Conservation (phyloP, 2,113 vertebrate species). For the Leucosticte australis region DNA sequence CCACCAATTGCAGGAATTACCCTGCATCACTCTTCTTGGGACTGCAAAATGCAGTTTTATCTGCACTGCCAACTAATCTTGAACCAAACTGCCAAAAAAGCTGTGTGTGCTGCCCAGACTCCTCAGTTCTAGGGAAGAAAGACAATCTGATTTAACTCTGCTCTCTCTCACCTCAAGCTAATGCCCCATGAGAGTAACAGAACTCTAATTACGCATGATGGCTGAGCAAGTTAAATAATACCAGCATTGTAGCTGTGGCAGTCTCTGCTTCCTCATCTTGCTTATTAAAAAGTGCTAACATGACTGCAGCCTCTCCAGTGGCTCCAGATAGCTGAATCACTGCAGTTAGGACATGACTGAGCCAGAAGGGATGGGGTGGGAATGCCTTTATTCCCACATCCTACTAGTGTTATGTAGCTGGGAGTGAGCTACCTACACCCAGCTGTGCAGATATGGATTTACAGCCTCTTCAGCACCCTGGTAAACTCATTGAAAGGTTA, state of each 20-base stretch:
- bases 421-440: constrained; percentile 30
- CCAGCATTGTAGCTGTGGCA: background rate
- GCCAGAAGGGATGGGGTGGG: background rate
- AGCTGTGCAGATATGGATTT: constrained; percentile 7
- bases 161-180: background rate
- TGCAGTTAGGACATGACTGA: background rate
- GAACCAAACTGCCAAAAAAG: background rate
- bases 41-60: background rate
- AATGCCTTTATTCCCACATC: background rate
- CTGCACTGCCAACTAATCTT: background rate
- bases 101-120: background rate
- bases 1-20: background rate
- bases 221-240: background rate
- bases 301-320: background rate
- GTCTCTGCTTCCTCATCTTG: background rate
- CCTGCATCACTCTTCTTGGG: background rate
- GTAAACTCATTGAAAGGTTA: background rate
- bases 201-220: background rate
- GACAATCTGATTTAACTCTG: background rate
- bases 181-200: background rate
- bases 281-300: background rate
- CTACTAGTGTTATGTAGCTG: background rate
- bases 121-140: background rate
- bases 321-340: background rate
- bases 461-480: background rate